These are phyloP conservation scores for Calidris pygmaea DNA, from an alignment of 2,113 vertebrate species.

Conservation along the genomic window DNA sequence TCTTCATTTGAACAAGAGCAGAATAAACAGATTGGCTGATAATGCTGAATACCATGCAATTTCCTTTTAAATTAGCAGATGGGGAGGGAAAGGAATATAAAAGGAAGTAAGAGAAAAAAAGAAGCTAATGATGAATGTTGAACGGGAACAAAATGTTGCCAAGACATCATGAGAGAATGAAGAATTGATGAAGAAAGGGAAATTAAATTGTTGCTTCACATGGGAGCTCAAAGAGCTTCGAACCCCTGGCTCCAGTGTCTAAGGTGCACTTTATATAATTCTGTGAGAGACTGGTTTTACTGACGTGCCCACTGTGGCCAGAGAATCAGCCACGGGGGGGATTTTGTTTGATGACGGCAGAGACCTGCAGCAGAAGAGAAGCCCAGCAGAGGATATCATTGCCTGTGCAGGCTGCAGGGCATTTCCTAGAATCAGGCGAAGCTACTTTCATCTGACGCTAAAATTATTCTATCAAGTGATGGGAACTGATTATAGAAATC, in stretches of 20 bases:
- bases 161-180: constrained; percentile 46
- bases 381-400: neutral
- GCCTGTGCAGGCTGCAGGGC: neutral
- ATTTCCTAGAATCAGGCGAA: constrained; percentile 10
- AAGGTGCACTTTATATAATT: neutral
- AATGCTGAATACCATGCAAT: constrained; percentile 48
- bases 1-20: constrained; percentile 28
- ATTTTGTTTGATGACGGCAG: neutral
- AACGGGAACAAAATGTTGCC: constrained; percentile 54
- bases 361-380: neutral
- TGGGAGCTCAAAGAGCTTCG: neutral
- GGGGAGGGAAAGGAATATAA: constrained; percentile 57
- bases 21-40: constrained; percentile 62
- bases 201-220: constrained; percentile 37
- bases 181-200: constrained; percentile 55
- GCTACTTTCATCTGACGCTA: neutral
- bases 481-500: constrained; percentile 47
- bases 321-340: neutral
- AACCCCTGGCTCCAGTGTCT: neutral
- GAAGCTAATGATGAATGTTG: constrained; percentile 55
- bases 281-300: neutral
- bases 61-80: constrained; percentile 69
- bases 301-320: neutral
- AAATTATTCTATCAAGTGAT: constrained; percentile 36
- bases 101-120: constrained; percentile 38